A percentile compares a stretch with the other conserved stretches of the same genome.
Evolutionary conservation across 2,888 invertebrate genomes (phyloP).

Genomic region (Ornithoptera alexandrae): DNA sequence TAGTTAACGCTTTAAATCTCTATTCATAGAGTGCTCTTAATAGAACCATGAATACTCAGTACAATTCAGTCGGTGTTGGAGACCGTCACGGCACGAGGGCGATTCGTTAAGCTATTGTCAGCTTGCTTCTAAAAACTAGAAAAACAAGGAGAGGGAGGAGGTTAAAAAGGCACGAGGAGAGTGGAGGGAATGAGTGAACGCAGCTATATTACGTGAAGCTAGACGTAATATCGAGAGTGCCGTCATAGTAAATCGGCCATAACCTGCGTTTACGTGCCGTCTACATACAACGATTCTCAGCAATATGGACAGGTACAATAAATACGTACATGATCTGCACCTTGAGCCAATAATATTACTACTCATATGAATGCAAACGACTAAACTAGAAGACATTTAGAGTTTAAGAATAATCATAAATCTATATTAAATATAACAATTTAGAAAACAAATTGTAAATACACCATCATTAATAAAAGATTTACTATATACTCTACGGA

Average conservation of each 20-base stretch:
- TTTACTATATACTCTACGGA: background rate
- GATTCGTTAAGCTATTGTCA: slow-evolving; percentile 61
- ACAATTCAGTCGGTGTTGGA: slow-evolving; percentile 40
- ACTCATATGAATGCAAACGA: too few relatives aligned
- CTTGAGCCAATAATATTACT: background rate
- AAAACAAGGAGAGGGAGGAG: slow-evolving; percentile 41
- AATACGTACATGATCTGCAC: background rate
- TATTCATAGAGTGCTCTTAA: slow-evolving; percentile 23
- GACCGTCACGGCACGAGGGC: slow-evolving; percentile 55
- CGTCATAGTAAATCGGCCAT: slow-evolving; percentile 67
- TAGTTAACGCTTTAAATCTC: too few relatives aligned
- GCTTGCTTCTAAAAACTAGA: slow-evolving; percentile 47
- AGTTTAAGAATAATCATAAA: too few relatives aligned
- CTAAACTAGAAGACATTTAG: too few relatives aligned
- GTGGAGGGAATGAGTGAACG: slow-evolving; percentile 46
- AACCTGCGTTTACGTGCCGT: slow-evolving; percentile 52
- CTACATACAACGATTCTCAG: slow-evolving; percentile 45
- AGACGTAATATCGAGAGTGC: slow-evolving; percentile 62
- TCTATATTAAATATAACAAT: too few relatives aligned
- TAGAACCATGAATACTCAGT: slow-evolving; percentile 47
- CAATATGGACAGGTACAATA: background rate
- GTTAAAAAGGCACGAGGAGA: slow-evolving; percentile 38
- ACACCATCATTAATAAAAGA: background rate
- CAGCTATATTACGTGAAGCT: slow-evolving; percentile 60
- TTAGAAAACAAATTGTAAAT: too few relatives aligned